phyloP scores from a whole-genome alignment of 2,113 vertebrate genomes.

The Pristiophorus japonicus region DNA sequence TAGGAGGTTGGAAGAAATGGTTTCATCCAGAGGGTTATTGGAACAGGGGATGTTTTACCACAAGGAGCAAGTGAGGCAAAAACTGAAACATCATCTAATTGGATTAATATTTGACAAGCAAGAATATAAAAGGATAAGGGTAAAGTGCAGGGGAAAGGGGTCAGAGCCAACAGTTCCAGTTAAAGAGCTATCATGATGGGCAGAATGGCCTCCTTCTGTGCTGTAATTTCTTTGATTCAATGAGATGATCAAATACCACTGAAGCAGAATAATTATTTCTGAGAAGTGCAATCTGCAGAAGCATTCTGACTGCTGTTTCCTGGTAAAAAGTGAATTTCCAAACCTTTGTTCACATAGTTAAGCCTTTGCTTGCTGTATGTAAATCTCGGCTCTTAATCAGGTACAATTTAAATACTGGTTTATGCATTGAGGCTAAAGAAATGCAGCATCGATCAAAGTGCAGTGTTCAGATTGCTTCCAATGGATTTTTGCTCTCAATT shows the following conservation, averaged over 20 bases:
- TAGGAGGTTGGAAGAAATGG: neutral
- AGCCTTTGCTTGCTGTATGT: neutral
- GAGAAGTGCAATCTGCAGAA: neutral
- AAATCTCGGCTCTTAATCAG: neutral
- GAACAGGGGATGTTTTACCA: too few relatives aligned
- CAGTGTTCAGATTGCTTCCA: neutral
- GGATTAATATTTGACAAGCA: neutral
- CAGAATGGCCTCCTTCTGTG: neutral
- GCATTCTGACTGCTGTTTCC: neutral
- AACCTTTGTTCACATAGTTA: neutral
- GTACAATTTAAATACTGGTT: neutral
- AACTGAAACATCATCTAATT: neutral
- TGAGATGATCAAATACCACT: neutral
- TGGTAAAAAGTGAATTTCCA: neutral
- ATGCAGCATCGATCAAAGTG: neutral
- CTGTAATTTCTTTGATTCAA: neutral
- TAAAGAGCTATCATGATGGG: too few relatives aligned
- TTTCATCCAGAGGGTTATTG: neutral
- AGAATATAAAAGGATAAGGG: neutral
- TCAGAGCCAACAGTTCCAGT: too few relatives aligned
- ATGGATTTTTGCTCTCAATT: neutral
- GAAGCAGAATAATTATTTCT: neutral
- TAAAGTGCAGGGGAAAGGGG: too few relatives aligned
- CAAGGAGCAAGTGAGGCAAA: neutral
- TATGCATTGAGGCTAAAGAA: neutral